Conservation (phyloP, 1,140 invertebrate genomes). For the Bombus polaris region DNA sequence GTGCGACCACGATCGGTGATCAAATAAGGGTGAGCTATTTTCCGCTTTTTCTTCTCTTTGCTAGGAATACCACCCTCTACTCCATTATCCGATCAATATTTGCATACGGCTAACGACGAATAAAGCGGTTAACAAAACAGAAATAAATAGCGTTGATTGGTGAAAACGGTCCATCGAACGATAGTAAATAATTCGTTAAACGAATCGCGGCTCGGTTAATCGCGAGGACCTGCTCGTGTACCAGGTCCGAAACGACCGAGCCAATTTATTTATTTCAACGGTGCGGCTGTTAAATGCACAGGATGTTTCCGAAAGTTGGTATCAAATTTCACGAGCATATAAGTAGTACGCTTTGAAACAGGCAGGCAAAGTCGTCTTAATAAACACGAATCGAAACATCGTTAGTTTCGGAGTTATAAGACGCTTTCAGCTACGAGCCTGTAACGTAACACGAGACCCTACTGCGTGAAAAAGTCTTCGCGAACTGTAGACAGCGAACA, state of each 20-base stretch:
- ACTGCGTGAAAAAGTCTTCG: too few species aligned
- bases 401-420: too few species aligned
- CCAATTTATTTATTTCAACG: background rate
- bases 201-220: background rate
- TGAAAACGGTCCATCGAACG: background rate
- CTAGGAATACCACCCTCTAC: background rate
- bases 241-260: background rate
- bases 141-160: background rate
- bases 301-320: background rate
- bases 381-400: too few species aligned
- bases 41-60: background rate
- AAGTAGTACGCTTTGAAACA: too few species aligned
- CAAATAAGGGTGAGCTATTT: background rate
- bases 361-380: too few species aligned
- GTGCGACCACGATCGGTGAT: background rate
- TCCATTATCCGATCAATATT: conserved; percentile 3
- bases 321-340: too few species aligned
- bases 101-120: background rate
- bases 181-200: conserved; percentile 16
- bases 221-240: background rate
- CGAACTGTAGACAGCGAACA: too few species aligned
- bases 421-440: too few species aligned
- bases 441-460: too few species aligned
- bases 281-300: background rate
- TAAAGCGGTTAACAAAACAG: conserved; percentile 25